Evolutionary conservation across 2,797 vertebrate species (phyloP), one percentile per base, ranked within the genome.

Genomic region (Vireo griseus): DNA sequence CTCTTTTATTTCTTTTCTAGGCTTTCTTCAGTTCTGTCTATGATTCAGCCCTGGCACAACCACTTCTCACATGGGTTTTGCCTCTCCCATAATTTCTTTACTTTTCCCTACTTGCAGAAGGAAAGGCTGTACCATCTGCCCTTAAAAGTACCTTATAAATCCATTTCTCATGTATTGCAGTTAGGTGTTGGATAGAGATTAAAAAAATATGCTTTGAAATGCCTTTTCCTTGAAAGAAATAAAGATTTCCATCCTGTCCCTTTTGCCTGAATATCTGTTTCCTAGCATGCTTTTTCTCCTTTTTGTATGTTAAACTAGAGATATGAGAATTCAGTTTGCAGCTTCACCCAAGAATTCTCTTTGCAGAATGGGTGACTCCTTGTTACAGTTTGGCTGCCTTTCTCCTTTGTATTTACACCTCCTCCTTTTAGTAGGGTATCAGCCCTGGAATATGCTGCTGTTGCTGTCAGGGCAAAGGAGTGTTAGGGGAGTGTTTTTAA

Each of bases 21-120:
- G 14, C 20, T 89, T 86, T 76, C 37, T 76, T 90, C 17, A 58
- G 29, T 50, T 50, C 42, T 29, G 20, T 61, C 74, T 87, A 12
- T 37, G 31, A 88, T 85, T 90, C 92, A 94, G 59, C 37, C 59
- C 37, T 82, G 59, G 57, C 59, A 85, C 28, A 58, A 57, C 48
- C n/a, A 16, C 74, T 65, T 81, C 26, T 29, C 11, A 1, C 2
- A 0, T 37, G 37, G 47, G 31, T 48, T 90, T 76, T 44, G 8
- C 51, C 57, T 91, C 25, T 76, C 26, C 39, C 17, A 5, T 68
- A 0, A 4, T 52, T 92, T 90, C 71, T 67, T 93, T 79, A 17
- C 35, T 65, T 52, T 66, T 16, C 4, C 33, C 11, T 52, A 0
- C 63, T 66, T 87, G 81, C 52, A 87, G 65, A 93, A 42, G n/a